Conservation (phyloP, 2,797 vertebrate genomes). For the Pelochelys cantorii region DNA sequence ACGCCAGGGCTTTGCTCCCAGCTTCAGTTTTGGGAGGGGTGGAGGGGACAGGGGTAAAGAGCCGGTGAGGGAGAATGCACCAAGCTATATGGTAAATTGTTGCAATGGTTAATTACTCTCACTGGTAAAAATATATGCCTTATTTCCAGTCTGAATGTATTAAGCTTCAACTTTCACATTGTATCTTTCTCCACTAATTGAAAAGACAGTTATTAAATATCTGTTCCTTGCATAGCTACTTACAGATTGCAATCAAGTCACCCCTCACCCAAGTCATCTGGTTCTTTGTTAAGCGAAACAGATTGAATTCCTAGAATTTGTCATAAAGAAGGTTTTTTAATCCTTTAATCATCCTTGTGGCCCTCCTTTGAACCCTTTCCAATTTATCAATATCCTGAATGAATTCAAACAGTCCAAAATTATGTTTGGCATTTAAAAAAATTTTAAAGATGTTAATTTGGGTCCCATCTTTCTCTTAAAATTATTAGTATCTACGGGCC, state of each 20-base stretch:
- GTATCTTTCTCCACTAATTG: background rate
- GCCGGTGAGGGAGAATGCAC: background rate
- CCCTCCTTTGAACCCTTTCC: background rate
- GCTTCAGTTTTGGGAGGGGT: too few relatives aligned
- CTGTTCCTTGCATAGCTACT: background rate
- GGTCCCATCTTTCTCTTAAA: background rate
- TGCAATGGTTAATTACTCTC: background rate
- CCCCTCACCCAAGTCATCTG: background rate
- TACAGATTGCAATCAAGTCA: background rate
- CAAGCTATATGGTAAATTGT: background rate
- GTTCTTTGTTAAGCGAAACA: background rate
- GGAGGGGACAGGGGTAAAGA: too few relatives aligned
- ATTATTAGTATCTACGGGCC: background rate
- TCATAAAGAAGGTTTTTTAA: background rate
- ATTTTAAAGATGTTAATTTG: background rate
- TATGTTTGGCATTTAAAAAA: background rate
- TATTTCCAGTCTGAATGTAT: background rate
- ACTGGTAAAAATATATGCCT: background rate
- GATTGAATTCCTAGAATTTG: background rate
- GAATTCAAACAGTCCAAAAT: background rate
- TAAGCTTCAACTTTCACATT: background rate
- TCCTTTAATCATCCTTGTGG: background rate
- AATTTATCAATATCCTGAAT: background rate
- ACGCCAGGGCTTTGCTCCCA: too few relatives aligned
- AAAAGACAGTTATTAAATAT: background rate